Evolutionary conservation across 2,113 vertebrate genomes (phyloP), one percentile per base, ranked within the genome.

Genomic region (Ginglymostoma cirratum): DNA sequence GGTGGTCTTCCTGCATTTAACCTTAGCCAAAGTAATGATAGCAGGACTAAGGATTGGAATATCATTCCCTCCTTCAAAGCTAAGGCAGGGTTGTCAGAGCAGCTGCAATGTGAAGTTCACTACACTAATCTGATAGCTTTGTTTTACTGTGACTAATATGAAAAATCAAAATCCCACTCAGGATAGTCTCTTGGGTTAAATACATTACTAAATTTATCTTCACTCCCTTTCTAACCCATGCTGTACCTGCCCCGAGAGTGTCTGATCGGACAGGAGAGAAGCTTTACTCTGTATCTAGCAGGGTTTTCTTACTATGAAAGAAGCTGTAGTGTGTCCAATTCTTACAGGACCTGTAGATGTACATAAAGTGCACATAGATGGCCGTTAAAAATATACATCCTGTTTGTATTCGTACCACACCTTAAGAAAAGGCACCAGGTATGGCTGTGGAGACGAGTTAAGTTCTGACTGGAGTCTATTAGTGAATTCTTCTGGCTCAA

Each of bases 371-470:
- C 86, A 89, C 86, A 89, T 17, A 5, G 87, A 61, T 52, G 30
- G 55, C 48, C 55, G 55, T 65, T 61, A 52, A 52, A 55, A 61
- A 52, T 27, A 90, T 61, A 61, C 87, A 61, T 83, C 80, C 48
- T 61, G 72, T 96, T 30, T 69, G 65, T 85, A 21, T 12, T 83
- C 80, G 80, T 83, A 86, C 80, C 96, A 61, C 96, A 99, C 98
- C 98, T 99, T 99, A 92, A 99, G 98, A 96, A 99, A 99, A 96
- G 98, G 98, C 96, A 99, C 98, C 96, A 98, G 98, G 97, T 99
- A 99, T 90, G 98, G 98, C 97, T 99, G 98, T 6, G 98, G 98
- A 96, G 98, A 99, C 19, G 98, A 99, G 97, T 99, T 99, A 48
- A 99, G 98, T 96, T 99, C 98, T 0, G 98, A 97, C 48, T 99